phyloP scores from a whole-genome alignment of 2,888 invertebrate genomes.

The Conus canariensis region DNA sequence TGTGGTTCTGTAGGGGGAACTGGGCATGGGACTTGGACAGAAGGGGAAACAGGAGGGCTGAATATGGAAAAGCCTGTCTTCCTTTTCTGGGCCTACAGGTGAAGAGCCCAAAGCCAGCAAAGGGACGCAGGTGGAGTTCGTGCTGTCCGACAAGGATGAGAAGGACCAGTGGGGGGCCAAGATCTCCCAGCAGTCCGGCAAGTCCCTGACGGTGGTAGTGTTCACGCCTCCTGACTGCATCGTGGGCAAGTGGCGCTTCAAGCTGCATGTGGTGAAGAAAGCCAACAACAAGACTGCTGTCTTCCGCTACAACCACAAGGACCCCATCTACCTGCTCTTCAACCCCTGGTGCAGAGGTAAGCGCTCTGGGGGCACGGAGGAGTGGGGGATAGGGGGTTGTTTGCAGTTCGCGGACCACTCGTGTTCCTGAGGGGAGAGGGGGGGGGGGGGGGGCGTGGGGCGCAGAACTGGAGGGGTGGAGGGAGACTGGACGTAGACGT shows the following conservation, averaged over 20 bases:
- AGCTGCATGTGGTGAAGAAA: slow-evolving; percentile 61
- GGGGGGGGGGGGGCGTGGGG: too few relatives aligned
- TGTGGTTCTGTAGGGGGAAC: too few relatives aligned
- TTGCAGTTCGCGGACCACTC: too few relatives aligned
- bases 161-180: slow-evolving; percentile 65
- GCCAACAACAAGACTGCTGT: slow-evolving; percentile 46
- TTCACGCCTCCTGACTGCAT: slow-evolving; percentile 63
- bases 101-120: slow-evolving; percentile 61
- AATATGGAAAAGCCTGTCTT: too few relatives aligned
- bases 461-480: too few relatives aligned
- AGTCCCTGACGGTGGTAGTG: slow-evolving; percentile 56
- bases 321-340: slow-evolving; percentile 88
- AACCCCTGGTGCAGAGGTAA: slow-evolving; percentile 93
- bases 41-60: too few relatives aligned
- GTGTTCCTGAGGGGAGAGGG: too few relatives aligned
- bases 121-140: slow-evolving; percentile 62
- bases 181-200: slow-evolving; percentile 47
- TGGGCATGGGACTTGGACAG: too few relatives aligned
- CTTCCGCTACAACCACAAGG: slow-evolving; percentile 65
- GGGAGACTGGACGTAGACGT: too few relatives aligned
- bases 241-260: slow-evolving; percentile 68
- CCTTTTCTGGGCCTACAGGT: slow-evolving; percentile 53
- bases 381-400: too few relatives aligned
- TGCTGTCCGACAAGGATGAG: slow-evolving; percentile 64
- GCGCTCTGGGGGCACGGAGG: too few relatives aligned